A percentile compares a stretch with the other conserved stretches of the same genome.
phyloP scores from a whole-genome alignment of 2,797 vertebrate genomes.

The Thunnus albacares region DNA sequence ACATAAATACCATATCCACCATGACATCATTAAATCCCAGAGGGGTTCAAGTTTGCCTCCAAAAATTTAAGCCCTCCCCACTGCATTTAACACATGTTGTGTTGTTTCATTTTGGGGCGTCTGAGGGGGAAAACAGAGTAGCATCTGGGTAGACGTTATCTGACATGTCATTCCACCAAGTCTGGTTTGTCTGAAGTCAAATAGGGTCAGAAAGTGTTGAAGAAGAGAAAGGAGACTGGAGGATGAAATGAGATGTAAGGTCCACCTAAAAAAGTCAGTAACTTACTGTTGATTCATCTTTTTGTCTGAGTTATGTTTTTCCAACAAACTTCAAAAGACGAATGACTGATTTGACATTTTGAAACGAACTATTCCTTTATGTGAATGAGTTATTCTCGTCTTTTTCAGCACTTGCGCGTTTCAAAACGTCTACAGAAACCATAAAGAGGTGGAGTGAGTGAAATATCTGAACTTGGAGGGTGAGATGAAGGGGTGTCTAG shows the following conservation, averaged over 20 bases:
- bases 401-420: slow-evolving; percentile 16
- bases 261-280: background rate
- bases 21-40: slow-evolving; percentile 58
- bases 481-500: slow-evolving; percentile 49
- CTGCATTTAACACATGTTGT: slow-evolving; percentile 52
- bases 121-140: background rate
- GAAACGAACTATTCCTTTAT: background rate
- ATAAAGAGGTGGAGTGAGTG: slow-evolving; percentile 13
- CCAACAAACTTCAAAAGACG: background rate
- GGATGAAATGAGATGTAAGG: background rate
- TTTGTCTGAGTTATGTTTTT: background rate
- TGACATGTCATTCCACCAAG: background rate
- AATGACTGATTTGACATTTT: background rate
- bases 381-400: slow-evolving; percentile 24
- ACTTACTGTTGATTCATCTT: background rate
- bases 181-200: slow-evolving; percentile 3
- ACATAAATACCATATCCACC: slow-evolving; percentile 25
- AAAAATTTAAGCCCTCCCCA: slow-evolving; percentile 33
- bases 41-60: slow-evolving; percentile 23
- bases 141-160: background rate
- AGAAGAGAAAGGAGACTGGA: background rate
- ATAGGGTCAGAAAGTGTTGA: background rate
- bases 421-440: background rate
- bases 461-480: background rate
- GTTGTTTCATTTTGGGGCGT: slow-evolving; percentile 36